Evolutionary conservation across 2,797 vertebrate species (phyloP).

Genomic region (Scyliorhinus canicula): DNA sequence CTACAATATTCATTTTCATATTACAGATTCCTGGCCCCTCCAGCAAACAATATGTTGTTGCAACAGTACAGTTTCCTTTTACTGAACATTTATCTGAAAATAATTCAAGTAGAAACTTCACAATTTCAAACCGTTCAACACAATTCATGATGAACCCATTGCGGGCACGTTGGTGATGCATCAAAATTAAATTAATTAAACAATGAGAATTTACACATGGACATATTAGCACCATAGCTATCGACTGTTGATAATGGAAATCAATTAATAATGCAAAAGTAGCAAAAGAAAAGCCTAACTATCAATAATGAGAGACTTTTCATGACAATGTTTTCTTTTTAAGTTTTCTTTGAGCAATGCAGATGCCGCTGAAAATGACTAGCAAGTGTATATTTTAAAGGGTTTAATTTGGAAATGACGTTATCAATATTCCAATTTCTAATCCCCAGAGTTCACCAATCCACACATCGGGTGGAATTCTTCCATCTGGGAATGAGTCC

Average conservation of each 20-base stretch:
- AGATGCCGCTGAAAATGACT: background rate
- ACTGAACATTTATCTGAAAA: background rate
- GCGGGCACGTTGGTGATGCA: background rate
- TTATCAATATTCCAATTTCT: background rate
- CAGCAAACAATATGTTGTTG: background rate
- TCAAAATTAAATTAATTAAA: background rate
- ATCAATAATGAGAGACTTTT: background rate
- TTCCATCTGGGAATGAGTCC: no score
- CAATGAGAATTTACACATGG: background rate
- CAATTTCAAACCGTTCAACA: background rate
- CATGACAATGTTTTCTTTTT: background rate
- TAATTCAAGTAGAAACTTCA: background rate
- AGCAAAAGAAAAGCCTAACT: background rate
- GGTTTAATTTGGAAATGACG: background rate
- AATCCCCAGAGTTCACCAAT: background rate
- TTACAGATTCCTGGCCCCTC: background rate
- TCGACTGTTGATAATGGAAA: background rate
- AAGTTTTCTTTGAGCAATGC: background rate
- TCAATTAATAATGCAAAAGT: background rate
- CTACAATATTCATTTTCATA: background rate
- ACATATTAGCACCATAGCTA: background rate
- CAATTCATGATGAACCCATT: background rate
- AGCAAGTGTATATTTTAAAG: background rate
- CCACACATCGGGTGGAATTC: background rate
- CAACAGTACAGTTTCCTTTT: slow-evolving; percentile 2